Base-by-base conservation (phyloP, 2,797 vertebrate genomes). In the Malurus splendens region DNA sequence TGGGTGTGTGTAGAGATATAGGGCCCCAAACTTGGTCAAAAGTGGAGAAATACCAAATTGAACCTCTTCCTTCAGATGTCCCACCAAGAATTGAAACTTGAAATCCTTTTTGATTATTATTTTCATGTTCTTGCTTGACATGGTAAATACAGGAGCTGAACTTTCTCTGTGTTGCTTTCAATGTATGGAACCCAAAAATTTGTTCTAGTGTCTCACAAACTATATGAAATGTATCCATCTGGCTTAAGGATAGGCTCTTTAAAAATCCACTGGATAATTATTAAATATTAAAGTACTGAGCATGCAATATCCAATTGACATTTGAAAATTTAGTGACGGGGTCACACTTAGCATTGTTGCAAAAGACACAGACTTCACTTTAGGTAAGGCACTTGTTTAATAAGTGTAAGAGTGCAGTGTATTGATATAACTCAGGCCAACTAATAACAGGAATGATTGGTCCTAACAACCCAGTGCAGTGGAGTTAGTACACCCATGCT, bases 241-340 rank as follows among this genome's bases (percentile, higher is more conserved):
- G 52, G 12, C 70, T 73, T 56, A 86, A 38, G 10, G 30, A 62
- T 50, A 28, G 19, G 7, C 10, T 86, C 68, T 71, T 79, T 56
- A 42, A 55, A 78, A 62, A 57, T 79, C 30, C 15, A 18, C 14
- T 39, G 18, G 68, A 72, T 51, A 72, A 57, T 79, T 61, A 71
- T 28, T 51, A 60, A 54, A 67, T 77, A 38, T 27, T 65, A 57
- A 59, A 66, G 4, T 59, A 27, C 6, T 0, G 0, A 57, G 12
- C 38, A 14, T 33, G 17, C 28, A 38, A 33, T 64, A 71, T 73
- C 20, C 56, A 56, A 8, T 22, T 17, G 27, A 19, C 60, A 45
- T 1, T 36, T 66, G 78, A 57, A 75, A 47, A 27, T 54, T 88
- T 32, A 72, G 23, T 81, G 50, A 30, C 30, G 28, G 5, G 2